Conservation (phyloP, 2,888 invertebrate species). For the Hyppa rectilinea region DNA sequence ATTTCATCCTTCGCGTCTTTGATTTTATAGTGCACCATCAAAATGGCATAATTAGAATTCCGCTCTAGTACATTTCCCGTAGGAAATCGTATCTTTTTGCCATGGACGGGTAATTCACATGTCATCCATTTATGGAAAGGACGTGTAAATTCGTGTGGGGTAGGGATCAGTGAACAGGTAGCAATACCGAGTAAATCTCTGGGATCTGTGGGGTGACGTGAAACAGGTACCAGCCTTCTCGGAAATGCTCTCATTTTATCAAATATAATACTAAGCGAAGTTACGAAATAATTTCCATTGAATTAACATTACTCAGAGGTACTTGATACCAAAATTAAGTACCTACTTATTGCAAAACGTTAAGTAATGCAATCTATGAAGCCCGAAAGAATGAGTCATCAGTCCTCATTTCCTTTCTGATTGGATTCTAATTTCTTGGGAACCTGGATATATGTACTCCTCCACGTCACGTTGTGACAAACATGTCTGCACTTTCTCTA, state of each 20-base stretch:
- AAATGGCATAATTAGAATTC: conserved; percentile 44
- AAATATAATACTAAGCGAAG: conserved; percentile 22
- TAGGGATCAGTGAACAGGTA: conserved; percentile 44
- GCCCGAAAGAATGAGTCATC: conserved; percentile 28
- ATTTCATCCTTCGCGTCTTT: conserved; percentile 27
- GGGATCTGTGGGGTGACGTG: conserved; percentile 55
- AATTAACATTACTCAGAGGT: conserved; percentile 44
- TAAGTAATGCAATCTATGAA: conserved; percentile 32
- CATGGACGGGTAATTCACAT: conserved; percentile 45
- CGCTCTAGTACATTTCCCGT: conserved; percentile 30
- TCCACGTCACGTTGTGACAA: no score
- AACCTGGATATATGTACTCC: conserved; percentile 4
- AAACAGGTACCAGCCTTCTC: conserved; percentile 64
- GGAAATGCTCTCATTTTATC: conserved; percentile 55
- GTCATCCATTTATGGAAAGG: conserved; percentile 36
- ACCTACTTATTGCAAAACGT: conserved; percentile 33
- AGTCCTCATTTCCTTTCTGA: conserved; percentile 3
- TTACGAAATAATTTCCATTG: conserved; percentile 39
- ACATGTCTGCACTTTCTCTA: no score
- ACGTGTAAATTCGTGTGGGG: conserved; percentile 44
- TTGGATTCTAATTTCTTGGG: conserved; percentile 21
- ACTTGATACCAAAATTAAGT: conserved; percentile 5
- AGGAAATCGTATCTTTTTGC: conserved; percentile 52
- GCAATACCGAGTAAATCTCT: conserved; percentile 49
- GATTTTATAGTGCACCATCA: conserved; percentile 42